Base-by-base conservation (phyloP, 2,888 invertebrate species). In the Dioctria rufipes region DNA sequence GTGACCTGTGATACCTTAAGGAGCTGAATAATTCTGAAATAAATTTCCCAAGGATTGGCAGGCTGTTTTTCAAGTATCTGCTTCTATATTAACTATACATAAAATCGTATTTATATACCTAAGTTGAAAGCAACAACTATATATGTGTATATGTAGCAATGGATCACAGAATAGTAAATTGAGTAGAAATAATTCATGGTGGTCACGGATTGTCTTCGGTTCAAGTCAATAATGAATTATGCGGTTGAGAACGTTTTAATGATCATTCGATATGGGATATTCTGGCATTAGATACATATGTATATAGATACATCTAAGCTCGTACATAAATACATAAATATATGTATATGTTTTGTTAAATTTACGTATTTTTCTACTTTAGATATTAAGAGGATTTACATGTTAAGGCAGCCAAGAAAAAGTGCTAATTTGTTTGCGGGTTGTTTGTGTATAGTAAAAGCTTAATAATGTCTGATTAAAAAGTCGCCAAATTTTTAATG, bases 161-260 rank as follows among this genome's bases (percentile, higher is more conserved):
- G 78, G 71, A 65, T 78, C 65, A 58, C 65, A 49, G 73, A 73
- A 66, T 79, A 71, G 79, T 65, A 81, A 81, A 81, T 81, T 78
- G 81, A 43, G 63, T 81, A 54, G 79, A 79, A 81, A 81, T 81
- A 79, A 81, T 81, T 81, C 81, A 81, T 81, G 81, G 25, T 25
- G 25, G 79, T 43, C 39, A 49, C 65, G 73, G 81, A 81, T 81
- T 81, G 81, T 79, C 78, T 77, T 66, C 77, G 61, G 63, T 25
- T 25, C 25, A 25, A 63, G 77, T 77, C 77, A 77, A 77, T 77
- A 77, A 77, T 77, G 77, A 77, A 77, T 77, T 63, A 77, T 77
- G 77, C 37, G 77, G 63, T 63, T 39, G 63, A 49, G 25, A 9
- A 49, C 37, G 51, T 25, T 63, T 77, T 63, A 77, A 77, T 77